Conservation (phyloP, 2,113 vertebrate species). For the Colossoma macropomum region DNA sequence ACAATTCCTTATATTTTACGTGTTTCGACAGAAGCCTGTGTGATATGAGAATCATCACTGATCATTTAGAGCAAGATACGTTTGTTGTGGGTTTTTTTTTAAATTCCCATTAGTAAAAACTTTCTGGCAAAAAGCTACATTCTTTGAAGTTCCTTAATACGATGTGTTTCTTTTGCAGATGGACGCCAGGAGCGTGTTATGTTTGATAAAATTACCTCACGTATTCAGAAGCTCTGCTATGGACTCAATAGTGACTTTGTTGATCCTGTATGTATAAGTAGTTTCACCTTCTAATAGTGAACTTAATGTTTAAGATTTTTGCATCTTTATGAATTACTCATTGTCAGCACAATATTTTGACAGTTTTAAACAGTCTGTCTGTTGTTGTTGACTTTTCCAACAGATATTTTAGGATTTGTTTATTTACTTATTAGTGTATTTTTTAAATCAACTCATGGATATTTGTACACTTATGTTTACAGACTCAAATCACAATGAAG, state of each 20-base stretch:
- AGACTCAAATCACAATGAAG: constrained; percentile 99
- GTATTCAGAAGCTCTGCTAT: constrained; percentile 97
- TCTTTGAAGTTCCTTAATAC: no score
- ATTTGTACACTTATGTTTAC: background rate
- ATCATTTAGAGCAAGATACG: no score
- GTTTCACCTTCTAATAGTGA: background rate
- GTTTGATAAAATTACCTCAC: constrained; percentile 97
- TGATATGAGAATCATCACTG: no score
- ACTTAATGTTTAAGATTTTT: background rate
- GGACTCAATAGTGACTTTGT: constrained; percentile 95
- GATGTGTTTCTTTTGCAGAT: constrained; percentile 72
- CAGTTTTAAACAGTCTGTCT: no score
- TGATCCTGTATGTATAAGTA: constrained; percentile 88
- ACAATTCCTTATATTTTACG: no score
- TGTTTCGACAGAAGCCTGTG: no score
- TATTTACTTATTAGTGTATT: background rate
- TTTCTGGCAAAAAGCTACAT: no score
- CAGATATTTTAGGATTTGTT: no score
- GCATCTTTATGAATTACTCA: background rate
- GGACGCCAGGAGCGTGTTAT: constrained; percentile 91
- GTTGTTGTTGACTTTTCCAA: no score
- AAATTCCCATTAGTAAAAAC: no score
- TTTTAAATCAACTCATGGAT: background rate
- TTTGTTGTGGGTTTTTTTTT: no score
- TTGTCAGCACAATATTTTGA: background rate